These are phyloP conservation scores for Mylabris phalerata DNA, from an alignment of 1,140 invertebrate species.

Conservation along the genomic window DNA sequence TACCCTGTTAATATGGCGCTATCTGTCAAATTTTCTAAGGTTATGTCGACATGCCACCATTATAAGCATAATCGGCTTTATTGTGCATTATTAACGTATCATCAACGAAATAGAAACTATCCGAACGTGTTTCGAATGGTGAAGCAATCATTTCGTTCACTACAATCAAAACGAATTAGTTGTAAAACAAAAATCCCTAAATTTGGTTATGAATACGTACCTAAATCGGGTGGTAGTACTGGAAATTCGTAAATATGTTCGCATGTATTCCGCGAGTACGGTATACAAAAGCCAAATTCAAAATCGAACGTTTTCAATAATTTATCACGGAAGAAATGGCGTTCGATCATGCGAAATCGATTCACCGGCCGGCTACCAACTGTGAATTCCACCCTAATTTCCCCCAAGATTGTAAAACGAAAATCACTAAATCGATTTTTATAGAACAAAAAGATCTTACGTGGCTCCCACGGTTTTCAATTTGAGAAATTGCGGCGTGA, in stretches of 20 bases:
- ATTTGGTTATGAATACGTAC: conserved; percentile 48
- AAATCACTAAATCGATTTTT: no score
- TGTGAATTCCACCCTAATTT: conserved; percentile 85
- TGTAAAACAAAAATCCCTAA: neutral
- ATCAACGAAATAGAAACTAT: conserved; percentile 99
- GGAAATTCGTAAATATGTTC: conserved; percentile 99
- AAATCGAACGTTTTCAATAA: conserved; percentile 99
- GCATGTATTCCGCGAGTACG: conserved; percentile 93
- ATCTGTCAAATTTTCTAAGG: conserved; percentile 4
- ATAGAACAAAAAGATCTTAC: conserved; percentile 49
- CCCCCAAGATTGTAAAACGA: no score
- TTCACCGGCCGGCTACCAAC: conserved; percentile 87
- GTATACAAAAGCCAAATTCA: conserved; percentile 99
- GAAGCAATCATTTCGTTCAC: conserved; percentile 93
- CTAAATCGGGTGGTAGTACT: conserved; percentile 71
- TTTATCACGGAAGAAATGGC: conserved; percentile 91
- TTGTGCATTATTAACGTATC: conserved; percentile 97
- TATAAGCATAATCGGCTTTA: conserved; percentile 95
- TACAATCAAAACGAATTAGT: conserved; percentile 46
- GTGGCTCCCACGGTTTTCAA: conserved; percentile 93
- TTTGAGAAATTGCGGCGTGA: conserved; percentile 93
- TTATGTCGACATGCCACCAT: conserved; percentile 57
- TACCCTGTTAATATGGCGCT: no score
- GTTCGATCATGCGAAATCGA: conserved; percentile 97
- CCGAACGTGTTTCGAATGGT: conserved; percentile 95